These are phyloP conservation scores for Proteles cristata DNA, from an alignment of 2,113 vertebrate genomes.

Conservation along the genomic window DNA sequence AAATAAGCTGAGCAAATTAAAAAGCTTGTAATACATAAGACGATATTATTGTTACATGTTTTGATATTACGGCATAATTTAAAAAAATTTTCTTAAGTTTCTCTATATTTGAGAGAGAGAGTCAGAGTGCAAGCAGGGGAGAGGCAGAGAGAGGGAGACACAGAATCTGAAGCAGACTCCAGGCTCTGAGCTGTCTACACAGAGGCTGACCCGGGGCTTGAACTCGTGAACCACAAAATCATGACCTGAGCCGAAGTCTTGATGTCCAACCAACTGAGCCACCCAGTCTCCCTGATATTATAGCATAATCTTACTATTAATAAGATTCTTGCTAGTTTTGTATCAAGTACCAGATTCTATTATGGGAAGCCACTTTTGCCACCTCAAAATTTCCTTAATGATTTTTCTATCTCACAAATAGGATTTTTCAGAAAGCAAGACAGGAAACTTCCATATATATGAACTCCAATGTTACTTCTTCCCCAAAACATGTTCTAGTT, in stretches of 20 bases:
- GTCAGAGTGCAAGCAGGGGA: too few species aligned
- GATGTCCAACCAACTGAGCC: too few species aligned
- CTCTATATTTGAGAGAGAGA: too few species aligned
- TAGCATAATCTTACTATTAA: background rate
- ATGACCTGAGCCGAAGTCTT: too few species aligned
- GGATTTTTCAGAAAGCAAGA: background rate
- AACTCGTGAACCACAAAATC: too few species aligned
- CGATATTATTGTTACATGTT: background rate
- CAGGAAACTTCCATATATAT: background rate
- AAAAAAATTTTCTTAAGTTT: too few species aligned
- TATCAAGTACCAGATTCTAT: background rate
- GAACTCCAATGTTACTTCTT: background rate
- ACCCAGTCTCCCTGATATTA: background rate
- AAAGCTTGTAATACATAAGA: background rate
- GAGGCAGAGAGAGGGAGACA: too few species aligned
- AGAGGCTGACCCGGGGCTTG: accelerated
- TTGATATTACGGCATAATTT: background rate
- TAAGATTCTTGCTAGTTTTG: background rate
- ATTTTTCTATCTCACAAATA: background rate
- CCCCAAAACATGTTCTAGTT: background rate
- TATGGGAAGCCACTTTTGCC: background rate
- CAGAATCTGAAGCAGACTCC: too few species aligned
- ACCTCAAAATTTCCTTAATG: background rate
- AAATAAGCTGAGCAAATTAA: background rate
- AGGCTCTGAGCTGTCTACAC: too few species aligned